Base-by-base conservation (phyloP, 1,140 invertebrate species). In the Papilio glaucus region DNA sequence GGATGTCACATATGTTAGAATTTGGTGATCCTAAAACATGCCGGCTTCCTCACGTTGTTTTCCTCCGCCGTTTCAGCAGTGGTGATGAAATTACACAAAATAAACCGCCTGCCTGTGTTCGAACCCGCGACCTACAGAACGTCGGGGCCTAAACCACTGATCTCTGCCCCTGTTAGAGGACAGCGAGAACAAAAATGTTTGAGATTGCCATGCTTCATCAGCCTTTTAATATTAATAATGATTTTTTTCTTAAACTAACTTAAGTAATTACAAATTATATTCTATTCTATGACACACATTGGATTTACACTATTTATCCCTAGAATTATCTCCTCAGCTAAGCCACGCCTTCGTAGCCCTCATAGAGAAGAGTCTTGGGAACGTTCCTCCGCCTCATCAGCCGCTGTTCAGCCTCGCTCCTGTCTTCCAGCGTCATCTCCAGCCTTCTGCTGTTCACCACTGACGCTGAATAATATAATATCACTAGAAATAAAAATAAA, bases 371-470 rank as follows among this genome's bases (percentile, higher is more conserved):
- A 21, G 39, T 71, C 9, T 74, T 75, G 0, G 76, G 73, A 4
- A 69, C 12, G 7, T 73, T 26, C 73, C 63, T 75, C 29, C 72
- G 60, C 4, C 71, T 71, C 73, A 85, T 74, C 3, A 83, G 72
- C 0, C 71, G 62, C 61, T 72, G 68, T 2, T 77, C 60, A 6
- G 76, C 76, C 29, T 80, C 77, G 26, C 72, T 77, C 37, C 71
- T 63, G 7, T 80, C 57, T 53, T 77, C 81, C 6, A 62, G 60
- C 0, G 80, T 45, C 72, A 89, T 78, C 63, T 87, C 72, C 15
- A 81, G 71, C 10, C 87, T 71, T 24, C 84, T 75, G 57, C 85
- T 85, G 77, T 85, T 81, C 33, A 87, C 79, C 42, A 89, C 80
- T 1, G 78, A 81, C 2, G 82, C 77, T 39, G 81, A 85, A 75